Percentiles rank a stretch among this genome's conserved stretches.
Evolutionary conservation across 1,140 invertebrate genomes (phyloP).

Genomic region (Bathynomus jamesi): DNA sequence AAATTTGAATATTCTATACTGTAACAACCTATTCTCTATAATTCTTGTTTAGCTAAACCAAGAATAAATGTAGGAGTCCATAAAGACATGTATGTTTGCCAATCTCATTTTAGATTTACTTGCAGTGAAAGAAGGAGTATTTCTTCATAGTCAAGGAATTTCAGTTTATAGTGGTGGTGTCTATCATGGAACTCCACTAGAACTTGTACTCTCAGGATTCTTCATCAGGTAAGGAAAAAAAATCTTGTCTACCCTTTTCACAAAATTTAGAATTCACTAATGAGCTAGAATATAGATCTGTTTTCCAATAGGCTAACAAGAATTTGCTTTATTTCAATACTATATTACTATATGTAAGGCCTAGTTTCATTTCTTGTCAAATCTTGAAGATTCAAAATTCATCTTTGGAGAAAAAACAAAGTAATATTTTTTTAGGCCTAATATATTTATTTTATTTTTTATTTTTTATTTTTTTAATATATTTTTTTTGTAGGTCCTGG

Average conservation of each 20-base stretch:
- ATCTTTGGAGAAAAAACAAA: no score
- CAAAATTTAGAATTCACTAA: no score
- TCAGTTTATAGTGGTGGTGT: constrained; percentile 86
- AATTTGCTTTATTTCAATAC: no score
- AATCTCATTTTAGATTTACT: not conserved
- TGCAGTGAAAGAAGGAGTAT: constrained; percentile 62
- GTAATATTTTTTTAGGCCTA: no score
- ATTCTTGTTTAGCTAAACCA: not conserved
- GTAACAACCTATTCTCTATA: not conserved
- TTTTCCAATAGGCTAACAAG: no score
- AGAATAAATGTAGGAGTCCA: constrained; percentile 9
- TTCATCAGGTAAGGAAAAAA: constrained; percentile 59
- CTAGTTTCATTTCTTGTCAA: no score
- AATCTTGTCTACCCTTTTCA: no score
- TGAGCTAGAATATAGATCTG: no score
- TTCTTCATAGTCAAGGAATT: constrained; percentile 64
- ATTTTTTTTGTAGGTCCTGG: constrained; percentile 9
- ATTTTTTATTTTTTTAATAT: no score
- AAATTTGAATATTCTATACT: not conserved
- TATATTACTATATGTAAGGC: no score
- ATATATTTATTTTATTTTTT: no score
- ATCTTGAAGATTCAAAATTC: no score
- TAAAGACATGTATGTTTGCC: not conserved
- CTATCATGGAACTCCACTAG: constrained; percentile 82
- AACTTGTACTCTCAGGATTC: constrained; percentile 59